Evolutionary conservation across 1,140 invertebrate genomes (phyloP).

Genomic region (Pteromalus puparum): DNA sequence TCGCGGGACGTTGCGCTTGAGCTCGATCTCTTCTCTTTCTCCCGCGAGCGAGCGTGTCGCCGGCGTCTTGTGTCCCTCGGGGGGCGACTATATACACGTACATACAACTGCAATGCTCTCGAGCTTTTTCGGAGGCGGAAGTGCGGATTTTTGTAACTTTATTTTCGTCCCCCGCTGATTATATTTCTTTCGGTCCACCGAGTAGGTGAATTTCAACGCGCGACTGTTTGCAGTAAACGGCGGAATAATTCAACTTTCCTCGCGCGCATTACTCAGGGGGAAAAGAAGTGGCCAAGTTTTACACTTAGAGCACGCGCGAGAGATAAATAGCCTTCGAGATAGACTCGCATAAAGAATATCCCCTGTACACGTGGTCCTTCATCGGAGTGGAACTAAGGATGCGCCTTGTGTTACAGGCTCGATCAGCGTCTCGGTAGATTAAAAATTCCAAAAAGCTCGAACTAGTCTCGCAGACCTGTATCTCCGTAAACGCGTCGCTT

Average conservation of each 20-base stretch:
- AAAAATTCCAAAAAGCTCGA: constrained; percentile 26
- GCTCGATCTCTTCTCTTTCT: not conserved
- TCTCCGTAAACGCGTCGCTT: not conserved
- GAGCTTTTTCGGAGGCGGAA: too few relatives aligned
- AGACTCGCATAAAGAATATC: not conserved
- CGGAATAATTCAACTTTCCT: not conserved
- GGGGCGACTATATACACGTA: not conserved
- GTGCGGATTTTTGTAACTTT: too few relatives aligned
- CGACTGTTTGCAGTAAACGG: too few relatives aligned
- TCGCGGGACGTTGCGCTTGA: constrained; percentile 27
- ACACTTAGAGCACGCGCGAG: not conserved
- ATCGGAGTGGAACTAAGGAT: constrained; percentile 56
- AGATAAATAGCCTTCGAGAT: not conserved
- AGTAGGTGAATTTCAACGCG: too few relatives aligned
- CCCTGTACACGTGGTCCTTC: constrained; percentile 28
- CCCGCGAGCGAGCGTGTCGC: not conserved
- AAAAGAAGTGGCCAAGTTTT: not conserved
- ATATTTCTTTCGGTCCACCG: too few relatives aligned
- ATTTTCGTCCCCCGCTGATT: too few relatives aligned
- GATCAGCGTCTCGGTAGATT: constrained; percentile 57
- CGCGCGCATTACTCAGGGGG: not conserved
- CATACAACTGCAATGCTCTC: too few relatives aligned
- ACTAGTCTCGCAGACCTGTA: too few relatives aligned
- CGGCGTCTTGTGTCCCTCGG: constrained; percentile 34
- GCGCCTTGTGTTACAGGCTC: constrained; percentile 49